Percentiles rank a stretch among this genome's conserved stretches.
phyloP scores from a whole-genome alignment of 1,140 invertebrate species.

The Megathymus violae region DNA sequence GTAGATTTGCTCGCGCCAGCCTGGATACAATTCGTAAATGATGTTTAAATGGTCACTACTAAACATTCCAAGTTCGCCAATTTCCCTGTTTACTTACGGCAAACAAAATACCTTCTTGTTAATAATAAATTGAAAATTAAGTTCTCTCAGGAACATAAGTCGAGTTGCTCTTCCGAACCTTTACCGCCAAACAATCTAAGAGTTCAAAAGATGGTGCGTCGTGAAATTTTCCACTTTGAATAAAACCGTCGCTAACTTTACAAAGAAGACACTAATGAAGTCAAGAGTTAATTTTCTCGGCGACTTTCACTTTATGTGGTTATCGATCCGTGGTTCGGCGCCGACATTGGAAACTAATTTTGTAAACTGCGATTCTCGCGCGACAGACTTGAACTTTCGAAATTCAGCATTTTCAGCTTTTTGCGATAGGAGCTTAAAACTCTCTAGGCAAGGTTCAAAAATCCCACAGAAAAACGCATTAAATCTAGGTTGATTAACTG shows the following conservation, averaged over 20 bases:
- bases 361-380: background rate
- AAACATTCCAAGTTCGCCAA: constrained; percentile 5
- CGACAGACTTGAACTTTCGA: background rate
- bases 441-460: no score
- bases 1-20: no score
- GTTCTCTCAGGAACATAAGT: constrained; percentile 42
- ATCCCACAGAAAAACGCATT: no score
- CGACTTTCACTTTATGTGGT: constrained; percentile 26
- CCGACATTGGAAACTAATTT: no score
- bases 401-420: no score
- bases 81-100: constrained; percentile 9
- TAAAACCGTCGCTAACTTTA: constrained; percentile 43
- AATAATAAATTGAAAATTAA: constrained; percentile 40
- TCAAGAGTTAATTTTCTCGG: constrained; percentile 49
- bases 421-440: no score
- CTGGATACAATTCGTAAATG: no score
- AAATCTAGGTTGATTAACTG: no score
- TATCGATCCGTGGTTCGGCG: background rate
- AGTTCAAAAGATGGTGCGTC: constrained; percentile 10
- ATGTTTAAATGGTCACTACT: background rate
- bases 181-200: constrained; percentile 57
- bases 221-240: constrained; percentile 44
- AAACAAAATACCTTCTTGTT: constrained; percentile 9
- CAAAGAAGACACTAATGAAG: constrained; percentile 56
- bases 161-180: constrained; percentile 47